A percentile compares a stretch with the other conserved stretches of the same genome.
Evolutionary conservation across 2,797 vertebrate species (phyloP).

Genomic region (Lepus townsendii): DNA sequence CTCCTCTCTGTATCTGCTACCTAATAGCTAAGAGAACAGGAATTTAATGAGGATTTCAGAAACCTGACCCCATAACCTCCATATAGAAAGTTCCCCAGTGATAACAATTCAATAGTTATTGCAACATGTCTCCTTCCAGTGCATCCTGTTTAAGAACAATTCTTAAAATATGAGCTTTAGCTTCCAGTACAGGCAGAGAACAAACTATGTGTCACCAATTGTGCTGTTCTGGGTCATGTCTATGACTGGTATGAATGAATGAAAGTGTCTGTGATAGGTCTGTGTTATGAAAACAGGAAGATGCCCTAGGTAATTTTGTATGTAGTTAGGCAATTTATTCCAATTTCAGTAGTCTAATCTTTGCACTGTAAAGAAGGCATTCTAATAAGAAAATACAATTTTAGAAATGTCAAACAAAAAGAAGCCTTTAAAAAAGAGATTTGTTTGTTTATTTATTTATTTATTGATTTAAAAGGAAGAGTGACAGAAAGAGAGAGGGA

Average conservation of each 20-base stretch:
- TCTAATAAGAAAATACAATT: background rate
- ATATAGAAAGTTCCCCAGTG: background rate
- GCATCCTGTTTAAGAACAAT: background rate
- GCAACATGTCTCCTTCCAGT: background rate
- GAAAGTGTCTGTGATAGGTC: slow-evolving; percentile 38
- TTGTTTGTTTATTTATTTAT: too few species aligned
- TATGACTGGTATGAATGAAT: slow-evolving; percentile 38
- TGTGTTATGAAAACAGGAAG: slow-evolving; percentile 25
- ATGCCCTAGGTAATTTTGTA: background rate
- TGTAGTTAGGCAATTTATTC: background rate
- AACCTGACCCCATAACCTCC: background rate
- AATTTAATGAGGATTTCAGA: slow-evolving; percentile 43
- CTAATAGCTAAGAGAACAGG: background rate
- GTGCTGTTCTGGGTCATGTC: slow-evolving; percentile 59
- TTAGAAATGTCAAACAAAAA: background rate
- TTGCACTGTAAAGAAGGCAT: background rate
- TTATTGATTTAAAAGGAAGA: too few species aligned
- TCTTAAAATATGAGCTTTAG: background rate
- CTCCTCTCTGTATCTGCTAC: slow-evolving; percentile 40
- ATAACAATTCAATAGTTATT: background rate
- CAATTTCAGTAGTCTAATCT: background rate
- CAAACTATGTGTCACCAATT: background rate
- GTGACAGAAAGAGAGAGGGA: too few species aligned
- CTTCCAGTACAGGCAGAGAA: background rate
- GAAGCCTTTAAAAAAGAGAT: too few species aligned